Evolutionary conservation across 2,888 invertebrate species (phyloP), one percentile per base, ranked within the genome.

Genomic region (Pristionchus entomophagus): DNA sequence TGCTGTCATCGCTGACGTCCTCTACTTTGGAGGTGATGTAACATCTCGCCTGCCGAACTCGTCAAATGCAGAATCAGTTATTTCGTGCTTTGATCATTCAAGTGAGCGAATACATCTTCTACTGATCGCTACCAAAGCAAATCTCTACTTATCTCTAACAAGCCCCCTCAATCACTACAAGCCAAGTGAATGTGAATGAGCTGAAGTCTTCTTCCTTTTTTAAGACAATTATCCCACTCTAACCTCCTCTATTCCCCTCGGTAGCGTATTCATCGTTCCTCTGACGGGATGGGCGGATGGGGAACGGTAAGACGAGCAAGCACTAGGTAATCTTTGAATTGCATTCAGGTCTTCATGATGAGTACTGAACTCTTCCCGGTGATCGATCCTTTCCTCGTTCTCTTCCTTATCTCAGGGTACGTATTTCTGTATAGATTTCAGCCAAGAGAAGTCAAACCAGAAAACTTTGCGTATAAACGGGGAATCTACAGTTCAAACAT

Each of bases 221-320:
- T 41, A 38, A 73, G 73, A 73, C 73, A 17, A 73, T 73, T 14
- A 26, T 19, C 73, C 73, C 22, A 73, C 41, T 8, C 41, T 73
- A 2, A 73, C 73, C n/a, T 73, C 73, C 3, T 73, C 38, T 17
- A 26, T 22, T 5, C 73, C 73, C 5, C 73, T 73, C 22, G 73
- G 73, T n/a, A 38, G 17, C 1, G 73, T 73, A 0, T 73, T 73
- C 73, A 41, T 73, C 6, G 26, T 73, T 73, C 73, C 73, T 4
- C 41, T 73, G n/a, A 73, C 73, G 5, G 41, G 73, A n/a, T 73
- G 22, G 73, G 73, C 22, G 73, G 73, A n/a, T 73, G 73, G 73
- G 73, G 73, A 73, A 41, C 73, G 73, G 73, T 73, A 8, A 22
- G 73, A 38, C 38, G 45, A 6, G 45, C 14, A 6, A 6, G 6